Conservation (phyloP, 2,888 invertebrate species). For the Amblyteles armatorius region DNA sequence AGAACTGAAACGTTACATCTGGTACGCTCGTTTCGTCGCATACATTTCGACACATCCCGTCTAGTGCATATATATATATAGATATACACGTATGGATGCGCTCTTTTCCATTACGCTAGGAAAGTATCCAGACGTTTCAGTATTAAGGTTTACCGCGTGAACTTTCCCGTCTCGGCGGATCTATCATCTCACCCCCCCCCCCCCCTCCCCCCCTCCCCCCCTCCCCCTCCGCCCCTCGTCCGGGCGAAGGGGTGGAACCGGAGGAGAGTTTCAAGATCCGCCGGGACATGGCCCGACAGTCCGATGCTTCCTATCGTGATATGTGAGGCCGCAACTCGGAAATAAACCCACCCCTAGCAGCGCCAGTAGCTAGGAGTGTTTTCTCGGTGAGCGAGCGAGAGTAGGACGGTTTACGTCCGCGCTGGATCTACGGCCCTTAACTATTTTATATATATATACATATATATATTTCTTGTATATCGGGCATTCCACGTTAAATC, state of each 20-base stretch:
- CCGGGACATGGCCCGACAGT: slow-evolving; percentile 18
- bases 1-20: slow-evolving; percentile 53
- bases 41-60: neutral
- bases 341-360: slow-evolving; percentile 47
- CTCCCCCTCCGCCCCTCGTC: neutral
- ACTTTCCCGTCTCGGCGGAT: slow-evolving; percentile 13
- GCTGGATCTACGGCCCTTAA: slow-evolving; percentile 47
- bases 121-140: slow-evolving; percentile 15
- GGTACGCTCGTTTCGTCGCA: slow-evolving; percentile 51
- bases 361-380: slow-evolving; percentile 39
- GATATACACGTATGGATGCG: neutral
- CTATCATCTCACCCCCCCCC: neutral
- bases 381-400: slow-evolving; percentile 19
- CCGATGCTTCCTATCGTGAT: slow-evolving; percentile 45
- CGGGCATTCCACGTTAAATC: too few relatives aligned
- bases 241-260: neutral
- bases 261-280: slow-evolving; percentile 35
- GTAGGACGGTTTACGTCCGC: slow-evolving; percentile 49
- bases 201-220: neutral
- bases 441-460: slow-evolving; percentile 4
- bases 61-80: too few relatives aligned
- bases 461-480: too few relatives aligned
- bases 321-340: slow-evolving; percentile 54
- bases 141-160: slow-evolving; percentile 21
- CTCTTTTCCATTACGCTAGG: slow-evolving; percentile 10